These are phyloP conservation scores for Geopemphigus sp. DNA, from an alignment of 1,140 invertebrate genomes.

Conservation along the genomic window DNA sequence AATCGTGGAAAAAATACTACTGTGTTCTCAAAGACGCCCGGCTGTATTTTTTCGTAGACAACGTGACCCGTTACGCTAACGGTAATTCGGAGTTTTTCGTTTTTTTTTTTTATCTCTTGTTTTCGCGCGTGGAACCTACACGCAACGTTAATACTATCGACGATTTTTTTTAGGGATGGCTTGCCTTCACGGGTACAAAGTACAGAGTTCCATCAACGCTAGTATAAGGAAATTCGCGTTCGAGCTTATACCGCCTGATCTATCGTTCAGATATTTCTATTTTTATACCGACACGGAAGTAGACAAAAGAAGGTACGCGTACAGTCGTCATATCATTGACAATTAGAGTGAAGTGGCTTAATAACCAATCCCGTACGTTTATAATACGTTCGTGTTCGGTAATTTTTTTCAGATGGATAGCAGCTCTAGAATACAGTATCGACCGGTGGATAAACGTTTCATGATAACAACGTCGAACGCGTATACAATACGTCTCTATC, in stretches of 20 bases:
- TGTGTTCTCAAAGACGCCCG: slow-evolving; percentile 94
- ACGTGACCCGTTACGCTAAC: slow-evolving; percentile 79
- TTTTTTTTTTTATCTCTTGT: too few relatives aligned
- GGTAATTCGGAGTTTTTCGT: slow-evolving; percentile 61
- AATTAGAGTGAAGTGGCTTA: too few relatives aligned
- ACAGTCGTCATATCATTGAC: neutral
- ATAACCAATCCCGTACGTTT: neutral
- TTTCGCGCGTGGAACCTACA: too few relatives aligned
- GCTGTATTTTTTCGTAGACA: slow-evolving; percentile 89
- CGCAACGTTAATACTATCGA: too few relatives aligned
- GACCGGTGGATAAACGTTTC: slow-evolving; percentile 93
- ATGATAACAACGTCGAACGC: slow-evolving; percentile 58
- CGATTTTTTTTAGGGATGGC: slow-evolving; percentile 72
- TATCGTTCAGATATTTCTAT: slow-evolving; percentile 76
- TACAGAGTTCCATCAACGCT: slow-evolving; percentile 72
- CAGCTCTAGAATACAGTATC: slow-evolving; percentile 90
- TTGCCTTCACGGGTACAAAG: slow-evolving; percentile 90
- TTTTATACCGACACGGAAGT: slow-evolving; percentile 92
- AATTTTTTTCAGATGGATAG: slow-evolving; percentile 79
- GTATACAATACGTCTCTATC: neutral
- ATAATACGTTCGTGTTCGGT: too few relatives aligned
- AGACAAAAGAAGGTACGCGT: slow-evolving; percentile 83
- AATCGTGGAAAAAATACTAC: slow-evolving; percentile 85
- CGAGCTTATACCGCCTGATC: slow-evolving; percentile 82
- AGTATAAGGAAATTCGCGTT: slow-evolving; percentile 82